Percentiles rank a stretch among this genome's conserved stretches.
These are phyloP conservation scores for Platerodrilus igneus DNA, from an alignment of 2,888 invertebrate species.

Conservation along the genomic window DNA sequence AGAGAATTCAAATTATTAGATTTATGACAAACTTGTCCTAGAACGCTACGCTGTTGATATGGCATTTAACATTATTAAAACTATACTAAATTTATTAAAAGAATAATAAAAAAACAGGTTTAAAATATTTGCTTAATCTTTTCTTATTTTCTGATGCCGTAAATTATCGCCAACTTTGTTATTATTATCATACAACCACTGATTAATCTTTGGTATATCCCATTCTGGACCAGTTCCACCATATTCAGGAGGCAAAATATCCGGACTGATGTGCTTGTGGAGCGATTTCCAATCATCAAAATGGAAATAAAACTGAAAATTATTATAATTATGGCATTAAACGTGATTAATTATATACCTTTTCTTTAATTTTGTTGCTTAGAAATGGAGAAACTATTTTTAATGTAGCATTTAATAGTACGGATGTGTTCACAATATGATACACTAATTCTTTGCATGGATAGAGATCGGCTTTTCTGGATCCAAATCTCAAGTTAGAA, in stretches of 20 bases:
- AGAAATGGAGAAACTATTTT: slow-evolving; percentile 43
- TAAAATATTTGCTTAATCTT: too few relatives aligned
- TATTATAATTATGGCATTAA: slow-evolving; percentile 1
- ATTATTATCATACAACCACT: slow-evolving; percentile 31
- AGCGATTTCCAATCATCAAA: slow-evolving; percentile 51
- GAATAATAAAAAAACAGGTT: too few relatives aligned
- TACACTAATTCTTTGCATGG: slow-evolving; percentile 39
- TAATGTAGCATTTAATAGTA: slow-evolving; percentile 35
- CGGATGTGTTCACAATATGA: slow-evolving; percentile 41
- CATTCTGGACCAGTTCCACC: slow-evolving; percentile 51
- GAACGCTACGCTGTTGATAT: too few relatives aligned
- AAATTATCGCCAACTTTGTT: slow-evolving; percentile 33
- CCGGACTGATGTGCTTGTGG: slow-evolving; percentile 50
- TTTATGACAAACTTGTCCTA: too few relatives aligned
- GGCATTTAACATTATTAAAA: too few relatives aligned
- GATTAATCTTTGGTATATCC: slow-evolving; percentile 29
- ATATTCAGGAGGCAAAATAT: slow-evolving; percentile 53
- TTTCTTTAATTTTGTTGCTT: slow-evolving; percentile 33
- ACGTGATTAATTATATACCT: slow-evolving; percentile 20
- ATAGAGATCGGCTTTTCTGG: slow-evolving; percentile 35
- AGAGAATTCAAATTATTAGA: too few relatives aligned
- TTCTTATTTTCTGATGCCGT: slow-evolving; percentile 20
- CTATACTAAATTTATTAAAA: too few relatives aligned
- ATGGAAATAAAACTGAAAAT: slow-evolving; percentile 51
- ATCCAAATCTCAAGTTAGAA: slow-evolving; percentile 32